Conservation (phyloP, 2,888 invertebrate genomes). For the Tetanocera ferruginea region DNA sequence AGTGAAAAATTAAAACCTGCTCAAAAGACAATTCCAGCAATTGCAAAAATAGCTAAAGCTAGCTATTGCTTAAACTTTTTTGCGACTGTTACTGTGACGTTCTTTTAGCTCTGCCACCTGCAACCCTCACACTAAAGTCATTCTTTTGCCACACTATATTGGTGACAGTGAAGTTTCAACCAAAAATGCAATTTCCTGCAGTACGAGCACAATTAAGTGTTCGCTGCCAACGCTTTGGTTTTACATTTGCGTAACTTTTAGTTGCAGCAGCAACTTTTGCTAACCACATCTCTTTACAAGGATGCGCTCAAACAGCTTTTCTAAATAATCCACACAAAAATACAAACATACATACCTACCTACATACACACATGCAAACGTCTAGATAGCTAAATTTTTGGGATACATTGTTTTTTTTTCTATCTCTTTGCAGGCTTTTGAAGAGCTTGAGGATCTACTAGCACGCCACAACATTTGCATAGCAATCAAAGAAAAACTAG, state of each 20-base stretch:
- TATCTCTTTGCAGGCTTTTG: constrained; percentile 81
- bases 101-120: too few species aligned
- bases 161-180: not conserved
- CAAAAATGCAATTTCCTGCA: constrained; percentile 20
- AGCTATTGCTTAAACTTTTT: too few species aligned
- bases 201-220: not conserved
- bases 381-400: not conserved
- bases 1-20: too few species aligned
- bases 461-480: constrained; percentile 90
- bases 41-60: too few species aligned
- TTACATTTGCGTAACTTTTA: not conserved
- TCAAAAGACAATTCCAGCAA: too few species aligned
- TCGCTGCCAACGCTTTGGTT: not conserved
- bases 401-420: not conserved
- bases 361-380: not conserved
- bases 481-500: constrained; percentile 92
- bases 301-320: not conserved
- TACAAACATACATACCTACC: not conserved
- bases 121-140: too few species aligned
- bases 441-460: constrained; percentile 89
- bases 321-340: too few species aligned
- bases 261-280: not conserved
- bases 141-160: not conserved
- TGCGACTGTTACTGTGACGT: too few species aligned
- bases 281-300: too few species aligned